Conservation (phyloP, 2,888 invertebrate species). For the Baronia brevicornis region DNA sequence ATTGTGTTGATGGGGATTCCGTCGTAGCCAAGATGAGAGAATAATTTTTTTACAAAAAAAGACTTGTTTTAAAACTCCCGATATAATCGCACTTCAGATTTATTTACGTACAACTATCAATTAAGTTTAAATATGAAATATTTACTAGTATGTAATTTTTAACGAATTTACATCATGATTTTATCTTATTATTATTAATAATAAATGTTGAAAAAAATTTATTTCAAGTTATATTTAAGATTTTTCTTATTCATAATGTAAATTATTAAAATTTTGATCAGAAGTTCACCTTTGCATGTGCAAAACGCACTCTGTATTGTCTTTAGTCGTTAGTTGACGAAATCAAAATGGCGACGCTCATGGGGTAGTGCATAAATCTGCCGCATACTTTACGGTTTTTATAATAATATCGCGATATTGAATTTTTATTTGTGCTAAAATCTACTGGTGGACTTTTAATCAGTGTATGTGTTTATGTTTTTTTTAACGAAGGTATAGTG, state of each 20-base stretch:
- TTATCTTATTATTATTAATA: not conserved
- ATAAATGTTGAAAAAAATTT: slow-evolving; percentile 26
- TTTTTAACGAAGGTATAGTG: slow-evolving; percentile 30
- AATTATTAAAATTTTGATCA: slow-evolving; percentile 2
- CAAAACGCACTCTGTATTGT: slow-evolving; percentile 36
- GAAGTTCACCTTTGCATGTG: slow-evolving; percentile 12
- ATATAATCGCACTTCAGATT: too few relatives aligned
- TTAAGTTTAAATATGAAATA: too few relatives aligned
- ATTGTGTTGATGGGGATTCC: too few relatives aligned
- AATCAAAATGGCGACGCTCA: slow-evolving; percentile 74
- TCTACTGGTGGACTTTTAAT: slow-evolving; percentile 43
- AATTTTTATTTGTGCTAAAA: slow-evolving; percentile 30
- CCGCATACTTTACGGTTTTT: slow-evolving; percentile 49
- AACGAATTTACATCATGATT: too few relatives aligned
- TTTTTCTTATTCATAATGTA: not conserved
- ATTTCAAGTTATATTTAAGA: too few relatives aligned
- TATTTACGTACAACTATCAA: too few relatives aligned
- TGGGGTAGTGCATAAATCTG: slow-evolving; percentile 61
- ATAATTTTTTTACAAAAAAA: too few relatives aligned
- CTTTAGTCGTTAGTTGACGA: slow-evolving; percentile 67
- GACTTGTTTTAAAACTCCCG: too few relatives aligned
- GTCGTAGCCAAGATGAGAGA: too few relatives aligned
- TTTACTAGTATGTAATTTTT: too few relatives aligned
- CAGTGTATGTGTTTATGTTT: slow-evolving; percentile 43
- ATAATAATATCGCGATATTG: slow-evolving; percentile 40